These are phyloP conservation scores for Tenualosa ilisha DNA, from an alignment of 2,797 vertebrate genomes.

Conservation along the genomic window DNA sequence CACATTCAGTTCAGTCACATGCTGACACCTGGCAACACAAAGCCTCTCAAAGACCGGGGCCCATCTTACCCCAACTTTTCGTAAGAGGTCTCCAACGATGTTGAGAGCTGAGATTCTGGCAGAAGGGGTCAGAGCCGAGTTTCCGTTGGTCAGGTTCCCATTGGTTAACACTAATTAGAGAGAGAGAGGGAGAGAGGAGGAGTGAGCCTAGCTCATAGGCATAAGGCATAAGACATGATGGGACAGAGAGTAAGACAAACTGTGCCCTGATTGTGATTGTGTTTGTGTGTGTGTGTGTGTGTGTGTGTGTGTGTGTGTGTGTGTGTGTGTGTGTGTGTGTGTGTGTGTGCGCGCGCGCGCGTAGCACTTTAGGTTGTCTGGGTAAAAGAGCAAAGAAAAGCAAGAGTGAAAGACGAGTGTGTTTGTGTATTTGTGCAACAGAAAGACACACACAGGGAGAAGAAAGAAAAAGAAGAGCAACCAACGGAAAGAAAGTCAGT, in stretches of 20 bases:
- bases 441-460: neutral
- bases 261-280: neutral
- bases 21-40: neutral
- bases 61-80: slow-evolving; percentile 93
- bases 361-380: neutral
- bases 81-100: slow-evolving; percentile 94
- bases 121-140: slow-evolving; percentile 90
- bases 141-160: slow-evolving; percentile 77
- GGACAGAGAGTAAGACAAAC: slow-evolving; percentile 13
- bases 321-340: neutral
- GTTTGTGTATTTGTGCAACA: neutral
- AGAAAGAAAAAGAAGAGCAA: neutral
- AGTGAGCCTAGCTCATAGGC: neutral
- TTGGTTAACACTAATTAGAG: slow-evolving; percentile 84
- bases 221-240: neutral
- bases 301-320: slow-evolving; percentile 3
- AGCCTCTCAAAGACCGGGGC: neutral
- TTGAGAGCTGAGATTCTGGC: slow-evolving; percentile 96
- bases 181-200: neutral
- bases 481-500: neutral
- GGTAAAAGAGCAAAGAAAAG: neutral
- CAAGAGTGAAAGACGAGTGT: too few relatives aligned
- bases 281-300: neutral
- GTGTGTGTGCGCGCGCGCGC: neutral
- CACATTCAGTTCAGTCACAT: neutral